Base-by-base conservation (phyloP, 1,140 invertebrate genomes). In the Camponotus pennsylvanicus region DNA sequence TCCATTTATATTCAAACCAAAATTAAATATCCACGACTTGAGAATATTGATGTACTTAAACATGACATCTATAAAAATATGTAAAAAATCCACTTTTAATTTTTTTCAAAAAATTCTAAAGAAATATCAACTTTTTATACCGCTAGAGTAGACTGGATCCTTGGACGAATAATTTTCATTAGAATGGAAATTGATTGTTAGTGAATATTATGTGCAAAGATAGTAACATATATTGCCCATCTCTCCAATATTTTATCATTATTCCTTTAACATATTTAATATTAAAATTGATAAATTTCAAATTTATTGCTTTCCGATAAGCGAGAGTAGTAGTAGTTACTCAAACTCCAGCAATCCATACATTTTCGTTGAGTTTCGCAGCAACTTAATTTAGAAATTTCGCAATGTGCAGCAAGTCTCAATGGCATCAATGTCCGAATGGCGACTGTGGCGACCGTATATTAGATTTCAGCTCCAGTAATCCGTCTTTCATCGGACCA, bases 401-500 rank as follows among this genome's bases (percentile, higher is more conserved):
- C 21, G 9, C 37, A 57, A 18, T 37, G 21, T 42, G 3, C 52
- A 70, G n/a, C 21, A 59, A 45, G 9, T 57, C n/a, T 27, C 15
- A 80, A 70, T 42, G 37, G n/a, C 21, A 21, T 63, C 15, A 55
- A 67, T 57, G 32, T 55, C 63, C n/a, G 21, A 15, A 61, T 9
- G 15, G 21, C 21, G 37, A 69, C n/a, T 70, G 15, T 52, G 21
- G 45, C 11, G 21, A 32, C 7, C 27, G 49, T 55, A 69, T 59
- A 69, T 59, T 70, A 55, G 34, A n/a, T 70, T 59, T 57, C 78
- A 70, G 5, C 49, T 69, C 27, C 55, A 59, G 49, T 89, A 89
- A 89, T 88, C 83, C 76, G 55, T 69, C 73, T 88, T 84, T 79
- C 71, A 64, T 45, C 66, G 52, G 49, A 75, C 71, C 63, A 70